A percentile compares a stretch with the other conserved stretches of the same genome.
These are phyloP conservation scores for Agapornis canus DNA, from an alignment of 2,797 vertebrate genomes.

Conservation along the genomic window DNA sequence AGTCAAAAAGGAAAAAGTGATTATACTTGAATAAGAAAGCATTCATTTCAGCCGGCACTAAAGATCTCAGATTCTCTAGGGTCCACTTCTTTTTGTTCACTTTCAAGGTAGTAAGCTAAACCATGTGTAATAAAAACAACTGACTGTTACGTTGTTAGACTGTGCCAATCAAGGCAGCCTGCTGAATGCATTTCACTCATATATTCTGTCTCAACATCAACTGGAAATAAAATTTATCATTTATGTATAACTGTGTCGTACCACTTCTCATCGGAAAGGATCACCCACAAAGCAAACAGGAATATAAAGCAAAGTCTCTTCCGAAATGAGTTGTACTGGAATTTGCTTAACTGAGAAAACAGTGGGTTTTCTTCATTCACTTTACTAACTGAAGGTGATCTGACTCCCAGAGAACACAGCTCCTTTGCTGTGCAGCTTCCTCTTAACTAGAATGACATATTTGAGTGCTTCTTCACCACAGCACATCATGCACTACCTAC, in stretches of 20 bases:
- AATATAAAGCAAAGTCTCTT: background rate
- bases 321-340: background rate
- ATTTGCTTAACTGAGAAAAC: background rate
- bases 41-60: background rate
- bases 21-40: background rate
- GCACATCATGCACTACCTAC: background rate
- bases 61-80: background rate
- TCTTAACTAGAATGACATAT: background rate
- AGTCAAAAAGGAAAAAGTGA: background rate
- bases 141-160: background rate
- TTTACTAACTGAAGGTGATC: background rate
- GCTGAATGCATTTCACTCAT: background rate
- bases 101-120: conserved; percentile 2
- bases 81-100: background rate
- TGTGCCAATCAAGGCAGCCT: background rate
- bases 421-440: background rate
- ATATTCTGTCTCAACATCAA: background rate
- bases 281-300: background rate
- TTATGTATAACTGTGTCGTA: background rate
- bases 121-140: background rate
- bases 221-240: background rate
- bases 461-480: background rate
- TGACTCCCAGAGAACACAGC: background rate
- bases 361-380: background rate
- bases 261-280: background rate